Evolutionary conservation across 2,113 vertebrate species (phyloP).

Genomic region (Synodontis membranacea): DNA sequence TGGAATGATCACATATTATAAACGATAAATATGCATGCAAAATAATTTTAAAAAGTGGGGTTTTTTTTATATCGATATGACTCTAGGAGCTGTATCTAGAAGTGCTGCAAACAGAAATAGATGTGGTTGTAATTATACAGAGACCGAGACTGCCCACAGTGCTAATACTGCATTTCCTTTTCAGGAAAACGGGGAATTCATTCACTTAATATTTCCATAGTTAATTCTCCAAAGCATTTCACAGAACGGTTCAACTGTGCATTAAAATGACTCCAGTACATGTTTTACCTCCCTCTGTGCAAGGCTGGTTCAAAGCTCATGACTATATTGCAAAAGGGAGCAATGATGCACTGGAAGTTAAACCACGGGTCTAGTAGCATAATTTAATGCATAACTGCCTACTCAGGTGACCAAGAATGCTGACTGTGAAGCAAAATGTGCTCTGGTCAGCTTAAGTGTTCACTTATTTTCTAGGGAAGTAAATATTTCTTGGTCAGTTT

Average conservation of each 20-base stretch:
- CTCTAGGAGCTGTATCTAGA: background rate
- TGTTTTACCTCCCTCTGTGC: conserved; percentile 15
- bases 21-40: background rate
- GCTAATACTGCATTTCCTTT: conserved; percentile 35
- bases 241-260: background rate
- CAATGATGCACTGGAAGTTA: conserved; percentile 20
- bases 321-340: conserved; percentile 46
- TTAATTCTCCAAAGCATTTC: conserved; percentile 27
- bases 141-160: background rate
- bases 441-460: conserved; percentile 34
- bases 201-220: conserved; percentile 28
- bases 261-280: conserved; percentile 16
- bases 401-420: conserved; percentile 36
- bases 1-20: background rate
- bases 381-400: conserved; percentile 37
- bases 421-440: conserved; percentile 40
- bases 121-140: conserved; percentile 23
- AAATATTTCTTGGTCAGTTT: conserved; percentile 20
- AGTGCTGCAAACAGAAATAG: conserved; percentile 28
- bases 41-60: conserved; percentile 1
- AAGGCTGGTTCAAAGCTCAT: conserved; percentile 46
- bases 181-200: conserved; percentile 19
- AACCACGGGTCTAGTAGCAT: conserved; percentile 34
- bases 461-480: conserved; percentile 15
- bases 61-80: background rate